Base-by-base conservation (phyloP, 2,797 vertebrate species). In the Nasua narica region DNA sequence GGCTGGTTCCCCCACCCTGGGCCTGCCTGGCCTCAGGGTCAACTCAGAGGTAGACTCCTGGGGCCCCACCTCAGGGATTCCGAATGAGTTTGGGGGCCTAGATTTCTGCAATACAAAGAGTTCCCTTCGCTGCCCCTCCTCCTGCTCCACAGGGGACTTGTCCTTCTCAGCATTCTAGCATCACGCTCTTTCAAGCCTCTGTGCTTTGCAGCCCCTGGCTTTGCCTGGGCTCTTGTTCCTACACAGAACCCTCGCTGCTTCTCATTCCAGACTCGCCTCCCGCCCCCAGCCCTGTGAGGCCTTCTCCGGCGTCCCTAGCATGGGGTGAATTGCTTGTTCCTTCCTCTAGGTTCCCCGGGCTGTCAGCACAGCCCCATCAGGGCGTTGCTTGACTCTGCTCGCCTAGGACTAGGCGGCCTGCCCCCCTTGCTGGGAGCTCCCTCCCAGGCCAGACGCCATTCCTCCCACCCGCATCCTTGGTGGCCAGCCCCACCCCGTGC, bases 381-480 rank as follows among this genome's bases (percentile, higher is more conserved):
- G 37, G 18, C 25, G 19, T 62, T 50, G 46, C 15, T 11, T 46
- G 50, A 4, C 72, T n/a, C 69, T 21, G 56, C 60, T 52, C 13
- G 29, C 40, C 3, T 16, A 21, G 27, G 18, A 62, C 54, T n/a
- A 65, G 40, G 15, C 15, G 12, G 7, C 14, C 2, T 11, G 46
- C 40, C n/a, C 19, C 23, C 7, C 46, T 37, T n/a, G 18, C n/a
- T 35, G 65, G 78, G 43, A 35, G 43, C n/a, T 37, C 43, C 37
- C 35, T n/a, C n/a, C 1, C 25, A 32, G 58, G 60, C 54, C 58
- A 54, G 76, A 16, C 0, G 2, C 29, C 1, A 2, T 5, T 13
- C 14, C 27, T 83, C 23, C n/a, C 14, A 13, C 21, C 48, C 16
- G 32, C 5, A 0, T 40, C 52, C 52, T 54, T 4, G 8, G 43